Base-by-base conservation (phyloP, 2,113 vertebrate genomes). In the Melanerpes formicivorus region DNA sequence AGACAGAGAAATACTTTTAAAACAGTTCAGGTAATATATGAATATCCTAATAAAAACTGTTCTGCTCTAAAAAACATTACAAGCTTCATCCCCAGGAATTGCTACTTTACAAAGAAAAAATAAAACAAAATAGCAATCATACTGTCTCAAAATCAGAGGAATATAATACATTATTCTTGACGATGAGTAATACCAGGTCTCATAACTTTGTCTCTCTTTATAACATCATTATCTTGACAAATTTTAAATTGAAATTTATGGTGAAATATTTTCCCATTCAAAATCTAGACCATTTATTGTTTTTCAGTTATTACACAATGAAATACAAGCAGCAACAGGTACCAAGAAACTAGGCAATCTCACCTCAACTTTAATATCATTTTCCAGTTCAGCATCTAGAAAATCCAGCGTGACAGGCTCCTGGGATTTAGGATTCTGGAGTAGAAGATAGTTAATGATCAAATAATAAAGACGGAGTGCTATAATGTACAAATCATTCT, bases 371-470 rank as follows among this genome's bases (percentile, higher is more conserved):
- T 99, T 99, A 93, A 99, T 98, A 88, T 99, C 98, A 94, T 99
- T 99, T 97, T 99, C 99, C 92, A 99, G 86, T 87, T 99, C 99
- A 25, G 99, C 99, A 93, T 99, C 99, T 78, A 99, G 97, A 84
- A 99, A 99, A 97, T 99, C 99, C 87, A 99, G 95, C 0, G 99
- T 99, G 72, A 99, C 99, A 29, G 99, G 99, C 87, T 99, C 99
- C 98, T 99, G 99, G 93, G 99, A 99, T 99, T 99, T 99, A 81
- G 98, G 99, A 96, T 99, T 99, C 99, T 99, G 97, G 93, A 96
- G 91, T 48, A 96, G 79, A 97, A 96, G 88, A 90, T 27, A 95
- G 90, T 70, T 82, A 84, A 81, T 82, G 30, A 95, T 64, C 34
- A 94, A 93, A 92, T 73, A 93, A 94, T 87, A 94, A 94, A 69